phyloP scores from a whole-genome alignment of 2,888 invertebrate species.

The Orthosia gothica region DNA sequence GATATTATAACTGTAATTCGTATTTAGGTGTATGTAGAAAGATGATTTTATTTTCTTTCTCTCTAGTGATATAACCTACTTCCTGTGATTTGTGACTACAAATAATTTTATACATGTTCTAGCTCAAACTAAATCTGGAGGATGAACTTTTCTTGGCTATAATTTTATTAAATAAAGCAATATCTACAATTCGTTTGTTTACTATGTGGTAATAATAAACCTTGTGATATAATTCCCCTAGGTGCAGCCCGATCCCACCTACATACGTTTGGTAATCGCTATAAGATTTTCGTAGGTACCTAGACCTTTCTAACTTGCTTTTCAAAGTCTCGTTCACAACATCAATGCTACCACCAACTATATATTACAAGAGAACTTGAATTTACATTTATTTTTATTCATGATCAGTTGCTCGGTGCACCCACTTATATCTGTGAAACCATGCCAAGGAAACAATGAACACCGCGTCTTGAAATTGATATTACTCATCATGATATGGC shows the following conservation, averaged over 20 bases:
- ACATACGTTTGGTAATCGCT: neutral
- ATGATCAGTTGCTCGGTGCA: neutral
- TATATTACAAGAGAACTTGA: neutral
- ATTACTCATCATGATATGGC: slow-evolving; percentile 2
- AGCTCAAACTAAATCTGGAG: slow-evolving; percentile 84
- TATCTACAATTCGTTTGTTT: slow-evolving; percentile 74
- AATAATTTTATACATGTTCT: slow-evolving; percentile 89
- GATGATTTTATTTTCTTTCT: slow-evolving; percentile 81
- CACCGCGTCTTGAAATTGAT: neutral
- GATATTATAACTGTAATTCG: slow-evolving; percentile 82
- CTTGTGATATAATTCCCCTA: neutral
- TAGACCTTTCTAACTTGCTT: neutral
- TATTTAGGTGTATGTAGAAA: slow-evolving; percentile 80
- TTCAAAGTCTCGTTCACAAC: neutral
- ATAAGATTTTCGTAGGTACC: neutral
- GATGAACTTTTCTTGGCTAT: slow-evolving; percentile 87
- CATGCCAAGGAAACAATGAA: neutral
- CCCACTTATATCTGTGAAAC: neutral
- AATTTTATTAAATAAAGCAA: slow-evolving; percentile 89
- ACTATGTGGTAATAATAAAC: slow-evolving; percentile 39
- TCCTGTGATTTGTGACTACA: slow-evolving; percentile 90
- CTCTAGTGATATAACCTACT: slow-evolving; percentile 83
- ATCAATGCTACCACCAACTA: neutral
- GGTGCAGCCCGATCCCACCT: neutral
- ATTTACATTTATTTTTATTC: neutral